These are phyloP conservation scores for Muscidifurax raptorellus DNA, from an alignment of 1,140 invertebrate species.

Conservation along the genomic window DNA sequence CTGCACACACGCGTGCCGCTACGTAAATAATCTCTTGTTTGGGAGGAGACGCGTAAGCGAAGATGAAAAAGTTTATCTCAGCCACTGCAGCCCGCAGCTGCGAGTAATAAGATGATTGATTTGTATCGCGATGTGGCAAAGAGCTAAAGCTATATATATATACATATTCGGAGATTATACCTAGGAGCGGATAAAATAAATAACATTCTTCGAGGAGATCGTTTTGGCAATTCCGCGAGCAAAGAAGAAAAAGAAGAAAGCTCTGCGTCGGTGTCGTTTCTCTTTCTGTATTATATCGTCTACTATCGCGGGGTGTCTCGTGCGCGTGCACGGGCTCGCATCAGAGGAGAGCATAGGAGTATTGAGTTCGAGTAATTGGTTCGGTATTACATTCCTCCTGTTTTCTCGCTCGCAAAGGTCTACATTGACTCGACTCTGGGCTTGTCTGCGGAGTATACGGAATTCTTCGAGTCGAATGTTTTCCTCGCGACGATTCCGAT, in stretches of 20 bases:
- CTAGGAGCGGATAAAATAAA: constrained; percentile 22
- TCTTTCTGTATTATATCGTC: too few relatives aligned
- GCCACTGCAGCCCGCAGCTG: not conserved
- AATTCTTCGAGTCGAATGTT: too few relatives aligned
- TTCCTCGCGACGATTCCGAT: too few relatives aligned
- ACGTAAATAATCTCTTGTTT: constrained; percentile 68
- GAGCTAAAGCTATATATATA: too few relatives aligned
- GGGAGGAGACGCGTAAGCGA: not conserved
- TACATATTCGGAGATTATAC: not conserved
- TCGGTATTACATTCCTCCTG: constrained; percentile 70
- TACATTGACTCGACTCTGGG: too few relatives aligned
- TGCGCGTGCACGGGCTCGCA: constrained; percentile 11
- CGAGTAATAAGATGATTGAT: constrained; percentile 30
- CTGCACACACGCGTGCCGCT: constrained; percentile 65
- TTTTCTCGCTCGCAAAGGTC: constrained; percentile 23
- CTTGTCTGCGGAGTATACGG: too few relatives aligned
- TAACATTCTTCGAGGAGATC: constrained; percentile 39
- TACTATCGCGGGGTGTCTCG: too few relatives aligned
- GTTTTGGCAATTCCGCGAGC: not conserved
- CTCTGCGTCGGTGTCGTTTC: too few relatives aligned
- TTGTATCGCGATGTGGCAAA: constrained; percentile 2
- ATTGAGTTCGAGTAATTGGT: constrained; percentile 68
- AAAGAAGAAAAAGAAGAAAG: too few relatives aligned
- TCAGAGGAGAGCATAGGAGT: constrained; percentile 28
- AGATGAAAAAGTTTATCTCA: not conserved